Base-by-base conservation (phyloP, 2,888 invertebrate genomes). In the Acrocyrtus sp. region DNA sequence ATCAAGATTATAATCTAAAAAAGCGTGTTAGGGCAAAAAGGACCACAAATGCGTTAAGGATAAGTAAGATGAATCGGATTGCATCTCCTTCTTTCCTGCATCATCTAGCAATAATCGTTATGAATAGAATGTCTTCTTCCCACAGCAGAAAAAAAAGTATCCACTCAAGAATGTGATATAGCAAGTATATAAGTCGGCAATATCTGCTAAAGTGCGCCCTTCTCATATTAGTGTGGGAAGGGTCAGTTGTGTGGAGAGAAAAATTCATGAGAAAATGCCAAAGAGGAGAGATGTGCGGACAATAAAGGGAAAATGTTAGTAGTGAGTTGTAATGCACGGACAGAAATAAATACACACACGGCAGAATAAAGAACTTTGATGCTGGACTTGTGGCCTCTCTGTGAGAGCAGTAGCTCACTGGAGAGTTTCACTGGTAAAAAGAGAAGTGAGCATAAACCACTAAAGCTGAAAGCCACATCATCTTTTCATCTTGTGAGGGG, bases 101-200 rank as follows among this genome's bases (percentile, higher is more conserved):
- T 15, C 50, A 45, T 22, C 50, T 22, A 53, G 53, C 53, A 53
- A 53, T 53, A 53, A 53, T 53, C 53, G 53, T 53, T 53, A 12
- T 53, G 26, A 53, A 53, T 53, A 27, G 26, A 12, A 53, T 17
- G 26, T 27, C 53, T 12, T 34, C n/a, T 34, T 34, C 6, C 34
- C 34, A 34, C 34, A 34, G 34, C 5, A 34, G 12, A 34, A 34
- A 34, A 12, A 12, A 12, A 34, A 34, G 34, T 8, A 34, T 56
- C 45, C 54, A 47, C 43, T 56, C 43, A 65, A 56, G 56, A 65
- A 65, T 63, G 47, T 45, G 45, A 57, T 57, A 43, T 29, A 41
- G 22, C 10, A 27, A 43, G 43, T 45, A 57, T 41, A 45, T 57
- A 57, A n/a, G n/a, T n/a, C n/a, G n/a, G n/a, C n/a, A n/a, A n/a